These are phyloP conservation scores for Mayetiola destructor DNA, from an alignment of 2,888 invertebrate species.

Conservation along the genomic window DNA sequence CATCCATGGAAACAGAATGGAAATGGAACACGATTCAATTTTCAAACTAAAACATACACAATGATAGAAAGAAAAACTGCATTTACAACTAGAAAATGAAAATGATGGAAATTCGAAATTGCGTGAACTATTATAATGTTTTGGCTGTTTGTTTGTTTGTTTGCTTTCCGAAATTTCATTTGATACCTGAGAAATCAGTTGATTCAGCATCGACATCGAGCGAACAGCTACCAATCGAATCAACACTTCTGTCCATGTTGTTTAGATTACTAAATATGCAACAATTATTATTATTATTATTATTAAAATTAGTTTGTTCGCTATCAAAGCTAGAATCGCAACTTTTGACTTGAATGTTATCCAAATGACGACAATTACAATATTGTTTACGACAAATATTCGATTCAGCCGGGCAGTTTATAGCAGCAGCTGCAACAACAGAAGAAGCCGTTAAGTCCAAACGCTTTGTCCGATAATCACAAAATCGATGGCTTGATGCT, in stretches of 20 bases:
- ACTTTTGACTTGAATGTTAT: neutral
- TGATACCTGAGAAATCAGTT: slow-evolving; percentile 56
- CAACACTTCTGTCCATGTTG: slow-evolving; percentile 61
- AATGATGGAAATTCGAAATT: no score
- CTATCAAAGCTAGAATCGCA: neutral
- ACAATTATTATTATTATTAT: slow-evolving; percentile 1
- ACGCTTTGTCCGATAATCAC: neutral
- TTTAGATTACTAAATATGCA: slow-evolving; percentile 26
- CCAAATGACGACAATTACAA: neutral
- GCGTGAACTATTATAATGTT: no score
- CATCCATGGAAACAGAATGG: neutral
- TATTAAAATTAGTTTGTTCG: neutral
- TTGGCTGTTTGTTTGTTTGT: neutral
- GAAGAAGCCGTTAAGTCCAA: neutral
- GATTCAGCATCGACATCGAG: slow-evolving; percentile 65
- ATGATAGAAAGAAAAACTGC: neutral
- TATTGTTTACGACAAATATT: no score
- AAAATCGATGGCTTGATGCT: neutral
- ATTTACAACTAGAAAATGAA: neutral
- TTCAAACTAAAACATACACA: neutral
- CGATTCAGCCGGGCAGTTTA: no score
- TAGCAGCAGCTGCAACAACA: no score
- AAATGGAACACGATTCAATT: neutral
- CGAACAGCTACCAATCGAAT: slow-evolving; percentile 77
- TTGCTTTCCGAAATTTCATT: neutral